Percentiles rank a stretch among this genome's conserved stretches.
Conservation (phyloP, 2,888 invertebrate species). For the Drosophila sordidula region DNA sequence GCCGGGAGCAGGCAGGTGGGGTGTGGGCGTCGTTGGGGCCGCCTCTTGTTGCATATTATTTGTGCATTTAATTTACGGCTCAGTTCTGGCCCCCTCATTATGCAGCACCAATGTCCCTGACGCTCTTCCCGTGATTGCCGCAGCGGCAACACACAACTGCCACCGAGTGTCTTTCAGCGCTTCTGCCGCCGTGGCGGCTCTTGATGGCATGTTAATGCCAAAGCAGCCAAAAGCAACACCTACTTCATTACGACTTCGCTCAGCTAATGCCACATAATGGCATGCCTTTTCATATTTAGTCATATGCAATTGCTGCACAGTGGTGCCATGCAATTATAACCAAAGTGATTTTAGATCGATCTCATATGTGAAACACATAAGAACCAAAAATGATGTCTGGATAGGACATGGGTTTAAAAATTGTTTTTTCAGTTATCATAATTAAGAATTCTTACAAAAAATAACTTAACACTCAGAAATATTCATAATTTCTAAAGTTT, state of each 20-base stretch:
- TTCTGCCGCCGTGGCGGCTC: conserved; percentile 1
- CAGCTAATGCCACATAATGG: conserved; percentile 49
- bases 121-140: conserved; percentile 56
- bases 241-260: conserved; percentile 64
- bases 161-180: too few species aligned
- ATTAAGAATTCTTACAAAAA: too few species aligned
- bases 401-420: too few species aligned
- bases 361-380: too few species aligned
- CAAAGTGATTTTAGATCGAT: too few species aligned
- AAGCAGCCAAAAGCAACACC: conserved; percentile 65
- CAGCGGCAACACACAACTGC: not conserved
- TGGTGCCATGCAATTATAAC: conserved; percentile 9
- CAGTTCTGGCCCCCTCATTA: conserved; percentile 48
- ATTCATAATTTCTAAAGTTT: too few species aligned
- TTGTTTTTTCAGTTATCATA: too few species aligned
- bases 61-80: conserved; percentile 70
- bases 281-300: conserved; percentile 46
- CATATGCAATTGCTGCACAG: conserved; percentile 42
- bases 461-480: too few species aligned
- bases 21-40: conserved; percentile 31
- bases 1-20: conserved; percentile 19
- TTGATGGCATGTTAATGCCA: conserved; percentile 52
- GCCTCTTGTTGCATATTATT: conserved; percentile 64
- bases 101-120: conserved; percentile 62
- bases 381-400: too few species aligned